These are phyloP conservation scores for Notarius quadriscutis DNA, from an alignment of 2,113 vertebrate genomes.

Conservation along the genomic window DNA sequence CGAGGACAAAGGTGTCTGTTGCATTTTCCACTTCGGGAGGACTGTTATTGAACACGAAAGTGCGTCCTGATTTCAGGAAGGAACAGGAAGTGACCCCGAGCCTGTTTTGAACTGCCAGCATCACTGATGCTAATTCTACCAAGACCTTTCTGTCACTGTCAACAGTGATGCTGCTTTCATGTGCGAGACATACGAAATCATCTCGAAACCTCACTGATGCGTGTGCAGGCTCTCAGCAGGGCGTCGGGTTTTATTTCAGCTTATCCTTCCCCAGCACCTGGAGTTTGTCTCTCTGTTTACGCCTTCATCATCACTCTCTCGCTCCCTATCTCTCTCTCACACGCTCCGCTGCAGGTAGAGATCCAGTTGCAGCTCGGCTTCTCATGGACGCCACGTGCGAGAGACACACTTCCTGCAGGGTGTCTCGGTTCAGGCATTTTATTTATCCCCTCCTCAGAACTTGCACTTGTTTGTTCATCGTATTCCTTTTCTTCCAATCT, in stretches of 20 bases:
- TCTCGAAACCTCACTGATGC: not conserved
- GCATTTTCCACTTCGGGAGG: constrained; percentile 5
- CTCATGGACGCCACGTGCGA: constrained; percentile 5
- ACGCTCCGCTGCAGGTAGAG: constrained; percentile 8
- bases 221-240: not conserved
- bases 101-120: constrained; percentile 2
- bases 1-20: constrained; percentile 44
- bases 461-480: not conserved
- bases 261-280: constrained; percentile 39
- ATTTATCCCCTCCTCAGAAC: constrained; percentile 3
- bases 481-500: not conserved
- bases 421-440: constrained; percentile 38
- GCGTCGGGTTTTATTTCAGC: constrained; percentile 25
- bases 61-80: not conserved
- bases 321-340: constrained; percentile 5
- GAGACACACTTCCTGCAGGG: constrained; percentile 28
- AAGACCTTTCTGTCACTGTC: not conserved
- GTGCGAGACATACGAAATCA: constrained; percentile 1
- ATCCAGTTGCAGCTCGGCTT: not conserved
- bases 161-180: not conserved
- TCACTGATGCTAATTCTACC: not conserved
- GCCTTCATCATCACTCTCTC: constrained; percentile 19
- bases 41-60: constrained; percentile 36
- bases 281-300: not conserved
- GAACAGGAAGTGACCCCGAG: not conserved